Conservation (phyloP, 2,888 invertebrate species). For the Polyommatus iphigenia region DNA sequence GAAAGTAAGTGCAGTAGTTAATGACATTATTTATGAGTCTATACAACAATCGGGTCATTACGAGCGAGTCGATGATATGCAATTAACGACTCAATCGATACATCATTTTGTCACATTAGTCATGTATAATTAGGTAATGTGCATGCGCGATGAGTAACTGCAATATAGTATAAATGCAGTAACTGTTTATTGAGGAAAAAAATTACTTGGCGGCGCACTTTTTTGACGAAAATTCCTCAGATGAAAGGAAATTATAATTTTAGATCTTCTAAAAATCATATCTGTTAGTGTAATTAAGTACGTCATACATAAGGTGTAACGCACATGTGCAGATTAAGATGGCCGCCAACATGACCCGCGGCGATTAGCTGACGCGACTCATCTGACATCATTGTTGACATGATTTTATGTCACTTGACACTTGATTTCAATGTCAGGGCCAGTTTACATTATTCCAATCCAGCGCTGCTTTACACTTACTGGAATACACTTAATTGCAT, state of each 20-base stretch:
- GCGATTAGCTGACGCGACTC: not conserved
- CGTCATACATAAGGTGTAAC: not conserved
- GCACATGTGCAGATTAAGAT: constrained; percentile 1
- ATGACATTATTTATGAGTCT: not conserved
- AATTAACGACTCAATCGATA: not conserved
- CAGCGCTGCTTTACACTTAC: no score
- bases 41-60: not conserved
- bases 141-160: not conserved
- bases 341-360: not conserved
- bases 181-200: no score
- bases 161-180: no score
- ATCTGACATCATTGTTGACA: constrained; percentile 10
- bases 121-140: not conserved
- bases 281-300: not conserved
- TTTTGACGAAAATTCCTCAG: no score
- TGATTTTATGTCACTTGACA: not conserved
- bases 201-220: no score
- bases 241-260: no score
- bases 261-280: no score
- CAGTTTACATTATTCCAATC: no score
- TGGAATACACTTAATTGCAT: no score
- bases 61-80: constrained; percentile 1
- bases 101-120: not conserved
- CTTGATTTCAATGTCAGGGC: not conserved
- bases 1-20: not conserved